Percentiles rank a stretch among this genome's conserved stretches.
phyloP scores from a whole-genome alignment of 2,888 invertebrate genomes.

The Drosophila recens region DNA sequence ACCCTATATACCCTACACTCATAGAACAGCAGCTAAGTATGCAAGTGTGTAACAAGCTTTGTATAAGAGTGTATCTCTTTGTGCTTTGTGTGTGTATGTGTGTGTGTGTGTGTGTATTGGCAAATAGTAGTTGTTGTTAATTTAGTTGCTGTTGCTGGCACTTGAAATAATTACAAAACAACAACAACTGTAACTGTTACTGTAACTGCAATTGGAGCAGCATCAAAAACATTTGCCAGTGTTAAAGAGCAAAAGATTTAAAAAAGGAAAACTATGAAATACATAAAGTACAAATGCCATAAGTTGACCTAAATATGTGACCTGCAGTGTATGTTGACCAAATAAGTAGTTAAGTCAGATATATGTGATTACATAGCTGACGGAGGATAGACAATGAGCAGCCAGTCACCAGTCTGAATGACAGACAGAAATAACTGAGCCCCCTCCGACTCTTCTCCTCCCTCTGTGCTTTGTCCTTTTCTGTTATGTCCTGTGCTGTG shows the following conservation, averaged over 20 bases:
- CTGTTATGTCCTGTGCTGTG: not conserved
- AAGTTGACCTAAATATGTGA: slow-evolving; percentile 15
- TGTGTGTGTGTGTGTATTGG: slow-evolving; percentile 14
- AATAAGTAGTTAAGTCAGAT: slow-evolving; percentile 5
- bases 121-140: slow-evolving; percentile 28
- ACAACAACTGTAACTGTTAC: not conserved
- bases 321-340: not conserved
- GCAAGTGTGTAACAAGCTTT: slow-evolving; percentile 27
- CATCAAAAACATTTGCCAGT: slow-evolving; percentile 27
- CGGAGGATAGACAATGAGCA: slow-evolving; percentile 22
- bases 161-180: slow-evolving; percentile 75
- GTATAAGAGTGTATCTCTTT: slow-evolving; percentile 5
- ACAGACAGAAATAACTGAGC: slow-evolving; percentile 8
- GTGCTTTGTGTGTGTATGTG: slow-evolving; percentile 6
- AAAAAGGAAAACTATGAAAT: not conserved
- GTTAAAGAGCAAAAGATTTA: slow-evolving; percentile 16
- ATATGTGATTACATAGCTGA: not conserved
- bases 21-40: not conserved
- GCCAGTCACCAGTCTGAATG: not conserved
- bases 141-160: slow-evolving; percentile 59
- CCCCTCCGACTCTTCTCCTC: not conserved
- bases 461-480: not conserved
- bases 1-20: not conserved
- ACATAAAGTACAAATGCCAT: not conserved
- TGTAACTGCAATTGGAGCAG: slow-evolving; percentile 12